A percentile compares a stretch with the other conserved stretches of the same genome.
Conservation (phyloP, 2,113 vertebrate genomes). For the Dipodomys merriami region DNA sequence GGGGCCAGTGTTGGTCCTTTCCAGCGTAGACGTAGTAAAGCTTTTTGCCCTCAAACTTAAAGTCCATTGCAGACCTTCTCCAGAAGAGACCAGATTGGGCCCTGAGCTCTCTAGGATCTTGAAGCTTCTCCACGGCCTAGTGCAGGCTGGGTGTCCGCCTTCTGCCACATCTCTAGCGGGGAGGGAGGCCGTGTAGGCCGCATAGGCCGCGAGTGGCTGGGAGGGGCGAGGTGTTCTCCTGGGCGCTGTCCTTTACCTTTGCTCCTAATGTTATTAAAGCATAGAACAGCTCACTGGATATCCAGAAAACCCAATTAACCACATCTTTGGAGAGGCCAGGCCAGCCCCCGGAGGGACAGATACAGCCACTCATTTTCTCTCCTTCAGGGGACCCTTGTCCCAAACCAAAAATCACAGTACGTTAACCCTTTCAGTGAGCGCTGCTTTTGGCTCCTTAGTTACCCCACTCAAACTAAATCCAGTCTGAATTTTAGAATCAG, state of each 20-base stretch:
- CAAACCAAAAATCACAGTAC: slow-evolving; percentile 66
- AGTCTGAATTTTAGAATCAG: neutral
- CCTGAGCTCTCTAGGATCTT: neutral
- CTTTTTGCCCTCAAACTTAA: neutral
- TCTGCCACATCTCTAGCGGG: neutral
- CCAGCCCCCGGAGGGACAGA: slow-evolving; percentile 67
- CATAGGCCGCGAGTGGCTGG: too few species aligned
- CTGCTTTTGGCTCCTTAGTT: neutral
- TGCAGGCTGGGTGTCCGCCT: too few species aligned
- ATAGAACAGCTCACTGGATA: slow-evolving; percentile 76
- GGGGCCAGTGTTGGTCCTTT: neutral
- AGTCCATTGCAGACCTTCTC: neutral
- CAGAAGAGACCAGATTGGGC: neutral
- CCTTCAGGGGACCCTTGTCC: slow-evolving; percentile 55
- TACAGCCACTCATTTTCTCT: slow-evolving; percentile 28
- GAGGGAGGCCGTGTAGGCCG: too few species aligned
- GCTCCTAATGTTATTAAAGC: slow-evolving; percentile 75
- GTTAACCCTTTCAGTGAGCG: slow-evolving; percentile 30
- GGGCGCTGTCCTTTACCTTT: slow-evolving; percentile 1
- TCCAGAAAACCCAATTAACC: slow-evolving; percentile 77
- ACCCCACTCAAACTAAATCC: neutral
- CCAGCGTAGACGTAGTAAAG: neutral
- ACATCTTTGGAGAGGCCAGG: slow-evolving; percentile 61
- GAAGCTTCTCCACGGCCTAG: neutral
- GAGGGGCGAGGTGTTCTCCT: neutral